Conservation (phyloP, 2,113 vertebrate species). For the Leptocoma aspasia region DNA sequence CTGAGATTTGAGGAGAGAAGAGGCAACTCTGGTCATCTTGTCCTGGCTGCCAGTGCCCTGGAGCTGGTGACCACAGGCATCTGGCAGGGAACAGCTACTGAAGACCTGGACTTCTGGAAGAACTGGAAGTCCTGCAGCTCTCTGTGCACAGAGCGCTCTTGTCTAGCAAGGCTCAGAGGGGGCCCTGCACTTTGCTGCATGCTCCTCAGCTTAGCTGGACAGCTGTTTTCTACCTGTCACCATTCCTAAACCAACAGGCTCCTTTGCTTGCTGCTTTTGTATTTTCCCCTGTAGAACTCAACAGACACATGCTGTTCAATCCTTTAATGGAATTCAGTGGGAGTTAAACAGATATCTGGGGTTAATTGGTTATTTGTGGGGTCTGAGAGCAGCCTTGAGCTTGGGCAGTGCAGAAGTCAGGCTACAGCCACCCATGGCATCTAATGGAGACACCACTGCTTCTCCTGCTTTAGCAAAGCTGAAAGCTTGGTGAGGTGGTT, state of each 20-base stretch:
- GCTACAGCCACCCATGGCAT: not conserved
- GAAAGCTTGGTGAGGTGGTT: not conserved
- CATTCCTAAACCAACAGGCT: not conserved
- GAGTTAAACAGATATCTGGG: not conserved
- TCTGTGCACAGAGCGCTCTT: conserved; percentile 22
- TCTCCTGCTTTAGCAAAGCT: not conserved
- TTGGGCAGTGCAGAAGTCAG: not conserved
- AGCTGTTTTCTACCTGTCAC: not conserved
- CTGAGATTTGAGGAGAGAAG: not conserved
- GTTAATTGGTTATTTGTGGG: not conserved
- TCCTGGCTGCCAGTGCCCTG: conserved; percentile 37
- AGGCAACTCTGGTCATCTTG: conserved; percentile 8
- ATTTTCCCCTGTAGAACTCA: not conserved
- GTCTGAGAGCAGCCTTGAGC: not conserved
- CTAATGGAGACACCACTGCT: not conserved
- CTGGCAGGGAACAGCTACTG: not conserved
- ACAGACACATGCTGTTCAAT: not conserved
- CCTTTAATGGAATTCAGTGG: not conserved
- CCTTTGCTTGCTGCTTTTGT: conserved; percentile 9
- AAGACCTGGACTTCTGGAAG: conserved; percentile 5
- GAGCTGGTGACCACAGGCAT: conserved; percentile 56
- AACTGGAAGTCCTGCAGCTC: conserved; percentile 29
- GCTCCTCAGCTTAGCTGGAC: not conserved
- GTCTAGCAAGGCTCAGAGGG: conserved; percentile 4
- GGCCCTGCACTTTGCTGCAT: conserved; percentile 1